Conservation (phyloP, 2,113 vertebrate species). For the Alexandromys fortis region DNA sequence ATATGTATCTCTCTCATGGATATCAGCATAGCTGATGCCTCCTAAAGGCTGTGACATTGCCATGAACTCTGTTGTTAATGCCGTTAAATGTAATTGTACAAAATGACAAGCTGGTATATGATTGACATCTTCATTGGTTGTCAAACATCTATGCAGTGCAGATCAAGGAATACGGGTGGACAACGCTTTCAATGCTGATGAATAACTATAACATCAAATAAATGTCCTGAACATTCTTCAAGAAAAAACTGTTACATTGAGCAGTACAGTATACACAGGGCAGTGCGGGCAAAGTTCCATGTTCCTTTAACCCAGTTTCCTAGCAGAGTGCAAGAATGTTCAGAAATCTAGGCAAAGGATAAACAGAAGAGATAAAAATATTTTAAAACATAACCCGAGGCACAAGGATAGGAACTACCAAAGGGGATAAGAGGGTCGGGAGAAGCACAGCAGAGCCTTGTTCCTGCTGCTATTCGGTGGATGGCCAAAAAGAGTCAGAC, state of each 20-base stretch:
- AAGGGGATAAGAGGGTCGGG: not conserved
- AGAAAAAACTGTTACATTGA: not conserved
- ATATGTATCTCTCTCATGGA: not conserved
- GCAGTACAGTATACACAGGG: not conserved
- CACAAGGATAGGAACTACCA: not conserved
- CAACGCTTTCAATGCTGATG: not conserved
- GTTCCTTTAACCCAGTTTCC: not conserved
- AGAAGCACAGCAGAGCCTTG: not conserved
- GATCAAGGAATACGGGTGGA: not conserved
- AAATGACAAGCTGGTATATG: not conserved
- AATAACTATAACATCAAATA: not conserved
- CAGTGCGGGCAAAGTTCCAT: not conserved
- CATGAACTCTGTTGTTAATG: not conserved
- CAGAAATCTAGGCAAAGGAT: not conserved
- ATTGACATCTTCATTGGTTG: not conserved
- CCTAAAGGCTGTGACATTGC: not conserved
- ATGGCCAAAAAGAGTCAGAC: not conserved
- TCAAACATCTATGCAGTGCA: not conserved
- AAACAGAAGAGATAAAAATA: not conserved
- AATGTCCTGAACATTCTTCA: not conserved
- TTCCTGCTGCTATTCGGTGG: not conserved
- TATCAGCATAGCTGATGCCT: not conserved
- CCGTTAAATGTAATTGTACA: not conserved
- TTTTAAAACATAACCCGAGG: not conserved
- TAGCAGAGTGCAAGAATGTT: not conserved